These are phyloP conservation scores for Myodes glareolus DNA, from an alignment of 2,113 vertebrate genomes.

Conservation along the genomic window DNA sequence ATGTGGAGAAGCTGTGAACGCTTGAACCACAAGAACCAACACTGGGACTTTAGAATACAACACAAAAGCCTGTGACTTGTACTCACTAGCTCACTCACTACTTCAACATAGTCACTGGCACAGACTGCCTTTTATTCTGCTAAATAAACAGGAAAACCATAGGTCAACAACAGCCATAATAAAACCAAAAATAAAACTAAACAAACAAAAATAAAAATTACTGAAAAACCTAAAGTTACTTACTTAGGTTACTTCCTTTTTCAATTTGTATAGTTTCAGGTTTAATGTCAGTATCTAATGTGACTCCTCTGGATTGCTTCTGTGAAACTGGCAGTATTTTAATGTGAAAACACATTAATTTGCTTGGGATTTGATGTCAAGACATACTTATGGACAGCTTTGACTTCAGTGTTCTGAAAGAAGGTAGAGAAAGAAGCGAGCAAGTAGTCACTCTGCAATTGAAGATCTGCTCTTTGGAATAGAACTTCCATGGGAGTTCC, in stretches of 20 bases:
- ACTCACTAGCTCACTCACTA: background rate
- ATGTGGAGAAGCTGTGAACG: background rate
- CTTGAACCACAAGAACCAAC: background rate
- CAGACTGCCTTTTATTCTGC: background rate
- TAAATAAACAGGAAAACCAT: constrained; percentile 10
- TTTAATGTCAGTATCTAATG: background rate
- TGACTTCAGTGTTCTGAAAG: background rate
- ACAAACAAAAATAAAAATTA: background rate
- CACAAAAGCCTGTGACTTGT: constrained; percentile 13
- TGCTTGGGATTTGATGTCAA: constrained; percentile 38
- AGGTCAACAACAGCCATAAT: background rate
- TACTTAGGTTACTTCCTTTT: background rate
- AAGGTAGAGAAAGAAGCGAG: background rate
- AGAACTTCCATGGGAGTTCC: background rate
- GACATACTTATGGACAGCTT: background rate
- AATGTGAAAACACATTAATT: constrained; percentile 39
- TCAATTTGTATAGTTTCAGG: constrained; percentile 24
- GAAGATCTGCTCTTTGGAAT: constrained; percentile 24
- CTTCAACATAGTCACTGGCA: background rate
- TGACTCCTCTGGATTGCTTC: constrained; percentile 47
- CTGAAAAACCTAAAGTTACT: constrained; percentile 41
- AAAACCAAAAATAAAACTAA: background rate
- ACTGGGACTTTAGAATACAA: background rate
- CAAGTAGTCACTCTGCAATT: background rate
- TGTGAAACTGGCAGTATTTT: background rate